Percentiles rank a stretch among this genome's conserved stretches.
Evolutionary conservation across 2,797 vertebrate genomes (phyloP).

Genomic region (Pangasius macronema): DNA sequence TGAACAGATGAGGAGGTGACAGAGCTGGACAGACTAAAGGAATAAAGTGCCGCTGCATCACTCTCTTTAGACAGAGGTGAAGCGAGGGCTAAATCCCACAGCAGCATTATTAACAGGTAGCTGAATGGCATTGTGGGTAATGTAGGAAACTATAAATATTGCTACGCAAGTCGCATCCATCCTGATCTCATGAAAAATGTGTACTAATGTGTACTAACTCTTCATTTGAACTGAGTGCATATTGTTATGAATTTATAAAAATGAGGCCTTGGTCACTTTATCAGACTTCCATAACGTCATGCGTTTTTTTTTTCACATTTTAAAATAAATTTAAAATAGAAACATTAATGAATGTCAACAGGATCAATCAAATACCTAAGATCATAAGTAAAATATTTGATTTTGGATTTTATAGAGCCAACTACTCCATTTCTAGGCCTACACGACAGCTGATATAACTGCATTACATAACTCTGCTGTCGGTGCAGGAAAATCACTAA

Average conservation of each 20-base stretch:
- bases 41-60: not conserved
- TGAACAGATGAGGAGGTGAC: not conserved
- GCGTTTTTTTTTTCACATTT: not conserved
- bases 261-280: not conserved
- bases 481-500: not conserved
- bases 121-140: not conserved
- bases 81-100: not conserved
- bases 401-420: not conserved
- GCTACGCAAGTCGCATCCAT: not conserved
- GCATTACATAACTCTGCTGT: not conserved
- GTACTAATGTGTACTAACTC: too few species aligned
- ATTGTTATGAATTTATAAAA: not conserved
- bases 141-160: not conserved
- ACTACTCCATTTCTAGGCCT: not conserved
- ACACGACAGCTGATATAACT: constrained; percentile 11
- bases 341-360: not conserved
- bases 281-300: not conserved
- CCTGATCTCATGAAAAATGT: not conserved
- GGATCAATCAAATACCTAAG: too few species aligned
- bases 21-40: not conserved
- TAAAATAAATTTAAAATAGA: not conserved
- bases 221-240: not conserved
- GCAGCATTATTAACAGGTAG: not conserved
- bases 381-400: not conserved
- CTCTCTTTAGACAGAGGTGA: not conserved